These are phyloP conservation scores for Nymphalis io DNA, from an alignment of 1,140 invertebrate genomes.

Conservation along the genomic window DNA sequence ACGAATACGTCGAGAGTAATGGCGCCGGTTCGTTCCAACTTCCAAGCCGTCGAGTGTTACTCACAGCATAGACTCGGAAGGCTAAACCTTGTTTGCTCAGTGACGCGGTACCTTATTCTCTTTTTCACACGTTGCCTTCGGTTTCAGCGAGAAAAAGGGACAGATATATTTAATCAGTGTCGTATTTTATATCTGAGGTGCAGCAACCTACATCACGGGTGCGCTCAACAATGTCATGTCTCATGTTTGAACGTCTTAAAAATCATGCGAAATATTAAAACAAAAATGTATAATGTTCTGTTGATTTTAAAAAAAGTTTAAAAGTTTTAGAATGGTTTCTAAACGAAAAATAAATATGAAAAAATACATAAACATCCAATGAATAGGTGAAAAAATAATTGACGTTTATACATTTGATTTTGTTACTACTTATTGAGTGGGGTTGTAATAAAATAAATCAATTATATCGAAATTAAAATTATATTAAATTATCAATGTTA, in stretches of 20 bases:
- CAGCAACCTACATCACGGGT: constrained; percentile 77
- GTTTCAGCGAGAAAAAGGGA: constrained; percentile 42
- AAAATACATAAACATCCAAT: no score
- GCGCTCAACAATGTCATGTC: constrained; percentile 71
- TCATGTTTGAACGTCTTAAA: constrained; percentile 65
- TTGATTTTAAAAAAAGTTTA: neutral
- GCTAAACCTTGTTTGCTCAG: constrained; percentile 75
- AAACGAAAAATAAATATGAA: no score
- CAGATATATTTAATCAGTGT: constrained; percentile 36
- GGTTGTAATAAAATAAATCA: neutral
- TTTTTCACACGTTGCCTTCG: constrained; percentile 37
- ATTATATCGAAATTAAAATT: neutral
- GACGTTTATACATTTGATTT: no score
- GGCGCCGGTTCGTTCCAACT: constrained; percentile 65
- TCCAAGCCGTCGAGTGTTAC: constrained; percentile 66
- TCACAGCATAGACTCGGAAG: constrained; percentile 67
- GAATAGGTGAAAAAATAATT: no score
- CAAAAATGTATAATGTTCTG: constrained; percentile 7
- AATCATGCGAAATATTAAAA: constrained; percentile 63
- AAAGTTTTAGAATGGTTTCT: no score
- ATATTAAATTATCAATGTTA: neutral
- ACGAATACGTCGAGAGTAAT: constrained; percentile 72
- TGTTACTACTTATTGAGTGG: no score
- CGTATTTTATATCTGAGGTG: constrained; percentile 62
- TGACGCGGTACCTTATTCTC: constrained; percentile 58